Base-by-base conservation (phyloP, 1,140 invertebrate genomes). In the Diploscapter pachys region DNA sequence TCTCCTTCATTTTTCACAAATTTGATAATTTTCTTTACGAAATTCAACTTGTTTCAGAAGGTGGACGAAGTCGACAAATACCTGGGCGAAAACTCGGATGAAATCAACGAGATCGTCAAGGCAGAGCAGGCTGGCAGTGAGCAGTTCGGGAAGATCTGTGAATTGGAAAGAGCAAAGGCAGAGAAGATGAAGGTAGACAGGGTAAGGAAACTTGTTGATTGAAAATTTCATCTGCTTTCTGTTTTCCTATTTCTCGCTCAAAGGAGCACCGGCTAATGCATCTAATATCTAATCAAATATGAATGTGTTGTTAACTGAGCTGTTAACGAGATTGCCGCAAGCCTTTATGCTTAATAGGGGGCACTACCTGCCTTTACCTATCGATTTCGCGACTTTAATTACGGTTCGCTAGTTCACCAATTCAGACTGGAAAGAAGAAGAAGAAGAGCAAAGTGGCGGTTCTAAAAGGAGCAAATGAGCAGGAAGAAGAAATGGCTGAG, bases 71-170 rank as follows among this genome's bases (percentile, higher is more conserved):
- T 53, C 48, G 73, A 74, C 54, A 67, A 56, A 54, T 74, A 69
- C 11, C 11, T 74, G 48, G 53, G 63, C 31, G n/a, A 53, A 9
- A 74, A 74, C 54, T 74, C 73, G 9, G 73, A 74, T 69, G 50
- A 59, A 31, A 57, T 74, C 56, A 56, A 74, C 51, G 54, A 74
- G 64, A 57, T 74, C 8, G 52, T 68, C 66, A 6, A 6, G 6
- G 56, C 53, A 53, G 66, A n/a, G 48, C 11, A 9, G 6, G 6
- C 31, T 8, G 52, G 9, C 8, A 55, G 51, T 9, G 6, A 5
- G 52, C 53, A 68, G 57, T 52, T 68, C 6, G 56, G 66, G 11
- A 68, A 68, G 52, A 74, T 69, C 31, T 31, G 31, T 1, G 48
- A 70, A 70, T 52, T 70, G 68, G 68, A 59, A 56, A 3, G 68